These are phyloP conservation scores for Odontophorus gujanensis DNA, from an alignment of 2,113 vertebrate genomes.

Conservation along the genomic window DNA sequence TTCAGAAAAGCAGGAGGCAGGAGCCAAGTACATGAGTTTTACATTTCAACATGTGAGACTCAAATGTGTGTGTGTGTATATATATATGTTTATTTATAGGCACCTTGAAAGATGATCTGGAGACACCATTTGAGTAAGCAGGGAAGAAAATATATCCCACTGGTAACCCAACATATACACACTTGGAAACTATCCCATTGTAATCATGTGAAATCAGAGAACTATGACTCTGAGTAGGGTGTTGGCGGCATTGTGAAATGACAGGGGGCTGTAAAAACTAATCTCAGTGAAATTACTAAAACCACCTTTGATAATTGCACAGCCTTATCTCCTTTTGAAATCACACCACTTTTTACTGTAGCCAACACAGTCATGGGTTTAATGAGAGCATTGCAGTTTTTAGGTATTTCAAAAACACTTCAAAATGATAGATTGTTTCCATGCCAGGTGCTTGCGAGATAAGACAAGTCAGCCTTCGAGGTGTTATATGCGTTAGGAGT, in stretches of 20 bases:
- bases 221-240: not conserved
- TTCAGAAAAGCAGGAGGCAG: not conserved
- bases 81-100: not conserved
- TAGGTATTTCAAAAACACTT: not conserved
- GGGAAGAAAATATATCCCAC: not conserved
- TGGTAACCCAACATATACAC: not conserved
- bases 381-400: not conserved
- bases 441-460: not conserved
- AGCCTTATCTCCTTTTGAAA: not conserved
- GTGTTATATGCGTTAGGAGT: not conserved
- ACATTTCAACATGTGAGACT: not conserved
- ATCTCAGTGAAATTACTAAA: not conserved
- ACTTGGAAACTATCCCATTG: not conserved
- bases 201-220: conserved; percentile 3
- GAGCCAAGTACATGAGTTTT: not conserved
- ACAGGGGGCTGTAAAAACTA: not conserved
- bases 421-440: conserved; percentile 7
- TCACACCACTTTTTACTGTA: not conserved
- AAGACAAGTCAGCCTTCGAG: not conserved
- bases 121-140: not conserved
- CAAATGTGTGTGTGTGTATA: not conserved
- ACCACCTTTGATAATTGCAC: not conserved
- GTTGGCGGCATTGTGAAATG: not conserved
- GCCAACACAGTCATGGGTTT: not conserved
- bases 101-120: not conserved